Percentiles rank a stretch among this genome's conserved stretches.
These are phyloP conservation scores for Scaptodrosophila latifasciaeformis DNA, from an alignment of 2,888 invertebrate species.

Conservation along the genomic window DNA sequence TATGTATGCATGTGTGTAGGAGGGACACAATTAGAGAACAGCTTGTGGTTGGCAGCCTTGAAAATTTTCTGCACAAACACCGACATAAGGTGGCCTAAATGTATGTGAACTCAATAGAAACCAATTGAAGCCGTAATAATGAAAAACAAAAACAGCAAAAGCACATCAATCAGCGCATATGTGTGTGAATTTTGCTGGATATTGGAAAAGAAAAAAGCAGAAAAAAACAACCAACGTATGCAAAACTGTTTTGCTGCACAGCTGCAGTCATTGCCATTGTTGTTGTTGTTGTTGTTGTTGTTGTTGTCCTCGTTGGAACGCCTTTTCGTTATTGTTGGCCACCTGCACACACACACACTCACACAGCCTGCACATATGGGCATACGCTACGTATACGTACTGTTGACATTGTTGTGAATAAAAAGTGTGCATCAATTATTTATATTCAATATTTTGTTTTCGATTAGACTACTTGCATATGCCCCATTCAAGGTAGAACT, in stretches of 20 bases:
- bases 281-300: constrained; percentile 23
- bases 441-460: constrained; percentile 59
- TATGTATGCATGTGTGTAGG: too few relatives aligned
- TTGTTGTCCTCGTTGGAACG: constrained; percentile 11
- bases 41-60: constrained; percentile 24
- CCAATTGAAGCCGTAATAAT: background rate
- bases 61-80: constrained; percentile 29
- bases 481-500: constrained; percentile 27
- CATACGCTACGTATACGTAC: too few relatives aligned
- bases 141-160: constrained; percentile 31
- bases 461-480: constrained; percentile 50
- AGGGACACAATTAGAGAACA: constrained; percentile 29
- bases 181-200: background rate
- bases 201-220: too few relatives aligned
- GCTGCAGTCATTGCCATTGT: constrained; percentile 22
- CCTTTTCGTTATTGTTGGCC: background rate
- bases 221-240: constrained; percentile 7
- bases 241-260: constrained; percentile 33
- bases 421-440: constrained; percentile 54
- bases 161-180: constrained; percentile 46
- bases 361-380: too few relatives aligned
- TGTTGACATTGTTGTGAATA: too few relatives aligned
- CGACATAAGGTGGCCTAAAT: constrained; percentile 19
- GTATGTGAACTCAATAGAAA: background rate
- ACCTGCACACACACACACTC: background rate